Percentiles rank a stretch among this genome's conserved stretches.
These are phyloP conservation scores for Sander lucioperca DNA, from an alignment of 2,113 vertebrate species.

Conservation along the genomic window DNA sequence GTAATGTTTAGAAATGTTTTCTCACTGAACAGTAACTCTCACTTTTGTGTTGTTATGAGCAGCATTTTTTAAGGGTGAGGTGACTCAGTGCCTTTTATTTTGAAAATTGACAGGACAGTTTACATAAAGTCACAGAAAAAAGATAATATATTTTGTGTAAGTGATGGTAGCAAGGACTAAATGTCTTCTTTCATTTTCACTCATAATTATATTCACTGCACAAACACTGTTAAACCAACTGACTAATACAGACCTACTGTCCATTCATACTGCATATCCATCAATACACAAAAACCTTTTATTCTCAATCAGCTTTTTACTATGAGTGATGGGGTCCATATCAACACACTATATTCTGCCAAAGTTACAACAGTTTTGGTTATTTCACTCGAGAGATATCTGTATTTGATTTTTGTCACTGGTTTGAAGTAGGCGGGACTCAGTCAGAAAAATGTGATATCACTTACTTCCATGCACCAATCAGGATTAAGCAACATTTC, in stretches of 20 bases:
- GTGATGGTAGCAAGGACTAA: neutral
- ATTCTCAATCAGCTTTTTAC: neutral
- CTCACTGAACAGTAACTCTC: neutral
- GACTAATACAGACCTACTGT: neutral
- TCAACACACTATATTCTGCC: neutral
- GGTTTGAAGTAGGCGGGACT: too few species aligned
- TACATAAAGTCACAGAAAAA: neutral
- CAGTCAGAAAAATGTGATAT: neutral
- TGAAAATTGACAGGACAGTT: neutral
- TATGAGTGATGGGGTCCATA: neutral
- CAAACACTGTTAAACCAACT: neutral
- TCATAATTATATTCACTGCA: neutral
- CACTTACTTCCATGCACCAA: neutral
- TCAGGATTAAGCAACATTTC: neutral
- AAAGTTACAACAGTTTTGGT: neutral
- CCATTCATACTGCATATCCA: neutral
- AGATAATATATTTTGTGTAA: neutral
- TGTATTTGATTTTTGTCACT: neutral
- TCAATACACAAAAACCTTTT: neutral
- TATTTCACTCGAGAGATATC: too few species aligned
- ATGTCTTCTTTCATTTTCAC: neutral
- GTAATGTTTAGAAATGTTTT: neutral
- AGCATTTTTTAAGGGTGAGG: neutral
- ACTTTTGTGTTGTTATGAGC: neutral
- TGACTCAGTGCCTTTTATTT: neutral